Conservation (phyloP, 2,797 vertebrate species). For the Falco biarmicus region DNA sequence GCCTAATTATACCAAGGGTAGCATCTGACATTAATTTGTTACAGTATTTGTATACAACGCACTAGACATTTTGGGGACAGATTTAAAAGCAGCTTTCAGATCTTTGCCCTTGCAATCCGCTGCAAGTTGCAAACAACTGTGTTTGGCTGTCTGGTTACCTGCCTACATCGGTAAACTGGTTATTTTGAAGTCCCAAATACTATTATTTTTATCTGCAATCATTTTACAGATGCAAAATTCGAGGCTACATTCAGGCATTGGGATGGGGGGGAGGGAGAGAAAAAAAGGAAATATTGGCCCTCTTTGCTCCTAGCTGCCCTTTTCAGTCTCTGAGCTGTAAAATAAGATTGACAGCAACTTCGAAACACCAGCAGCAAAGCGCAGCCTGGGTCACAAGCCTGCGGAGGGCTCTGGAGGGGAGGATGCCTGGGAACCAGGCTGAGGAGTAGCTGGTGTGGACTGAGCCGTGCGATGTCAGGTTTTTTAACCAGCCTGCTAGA, state of each 20-base stretch:
- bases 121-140: neutral
- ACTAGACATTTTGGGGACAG: slow-evolving; percentile 32
- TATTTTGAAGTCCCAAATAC: neutral
- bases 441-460: neutral
- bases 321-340: slow-evolving; percentile 43
- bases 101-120: slow-evolving; percentile 2
- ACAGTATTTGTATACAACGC: neutral
- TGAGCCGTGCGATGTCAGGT: neutral
- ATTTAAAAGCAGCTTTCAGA: slow-evolving; percentile 41
- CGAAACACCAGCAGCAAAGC: neutral
- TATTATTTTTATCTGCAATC: neutral
- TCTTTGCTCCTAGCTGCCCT: slow-evolving; percentile 13
- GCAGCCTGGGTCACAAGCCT: neutral
- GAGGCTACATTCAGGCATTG: neutral
- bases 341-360: slow-evolving; percentile 37
- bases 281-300: neutral
- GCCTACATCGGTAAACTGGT: neutral
- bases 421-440: neutral
- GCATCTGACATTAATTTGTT: slow-evolving; percentile 53
- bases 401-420: neutral
- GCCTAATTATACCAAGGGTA: slow-evolving; percentile 47
- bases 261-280: no score
- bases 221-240: neutral
- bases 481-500: slow-evolving; percentile 13
- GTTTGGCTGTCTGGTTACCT: neutral